phyloP scores from a whole-genome alignment of 2,888 invertebrate genomes.

The Ennomos quercinarius region DNA sequence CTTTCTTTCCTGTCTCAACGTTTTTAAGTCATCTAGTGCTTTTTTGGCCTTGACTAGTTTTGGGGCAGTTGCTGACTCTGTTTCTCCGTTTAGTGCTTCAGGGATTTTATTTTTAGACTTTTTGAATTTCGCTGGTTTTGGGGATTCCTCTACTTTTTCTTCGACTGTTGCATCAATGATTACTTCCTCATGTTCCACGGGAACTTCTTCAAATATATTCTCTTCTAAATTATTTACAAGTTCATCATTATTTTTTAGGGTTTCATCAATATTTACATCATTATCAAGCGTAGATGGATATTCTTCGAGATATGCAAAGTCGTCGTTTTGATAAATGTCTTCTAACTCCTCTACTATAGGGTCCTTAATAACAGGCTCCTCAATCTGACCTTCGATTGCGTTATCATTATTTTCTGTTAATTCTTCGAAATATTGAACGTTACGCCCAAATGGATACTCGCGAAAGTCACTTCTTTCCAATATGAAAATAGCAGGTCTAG shows the following conservation, averaged over 20 bases:
- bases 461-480: conserved; percentile 88
- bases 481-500: conserved; percentile 92
- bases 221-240: conserved; percentile 23
- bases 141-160: conserved; percentile 24
- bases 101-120: conserved; percentile 43
- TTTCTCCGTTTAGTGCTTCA: conserved; percentile 33
- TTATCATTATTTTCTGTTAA: conserved; percentile 20
- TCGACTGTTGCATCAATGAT: conserved; percentile 23
- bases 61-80: conserved; percentile 21
- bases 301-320: conserved; percentile 28
- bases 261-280: conserved; percentile 16
- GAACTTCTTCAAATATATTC: conserved; percentile 14
- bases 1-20: conserved; percentile 68
- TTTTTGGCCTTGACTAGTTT: conserved; percentile 60
- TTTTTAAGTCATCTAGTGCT: conserved; percentile 64
- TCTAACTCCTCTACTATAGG: conserved; percentile 32
- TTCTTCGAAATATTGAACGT: conserved; percentile 24
- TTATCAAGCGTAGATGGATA: conserved; percentile 20
- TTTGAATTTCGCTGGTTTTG: conserved; percentile 55
- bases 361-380: conserved; percentile 33
- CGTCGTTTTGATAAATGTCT: conserved; percentile 32
- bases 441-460: conserved; percentile 63
- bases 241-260: conserved; percentile 29
- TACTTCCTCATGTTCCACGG: conserved; percentile 21
- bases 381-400: conserved; percentile 32